phyloP scores from a whole-genome alignment of 2,113 vertebrate genomes.

The Scytalopus superciliaris region DNA sequence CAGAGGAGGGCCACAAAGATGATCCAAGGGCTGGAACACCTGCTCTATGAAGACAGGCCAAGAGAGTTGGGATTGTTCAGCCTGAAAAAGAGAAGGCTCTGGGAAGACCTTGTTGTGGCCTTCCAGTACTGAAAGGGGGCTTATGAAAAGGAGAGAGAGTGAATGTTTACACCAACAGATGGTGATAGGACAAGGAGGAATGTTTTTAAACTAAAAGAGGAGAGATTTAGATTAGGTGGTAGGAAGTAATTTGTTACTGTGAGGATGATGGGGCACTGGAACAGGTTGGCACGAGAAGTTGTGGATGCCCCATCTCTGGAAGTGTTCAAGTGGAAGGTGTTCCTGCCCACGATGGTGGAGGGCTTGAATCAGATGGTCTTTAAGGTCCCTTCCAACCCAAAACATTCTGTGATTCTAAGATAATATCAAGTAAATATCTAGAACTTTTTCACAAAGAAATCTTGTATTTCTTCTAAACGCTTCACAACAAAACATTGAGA shows the following conservation, averaged over 20 bases:
- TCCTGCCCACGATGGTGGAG: accelerated
- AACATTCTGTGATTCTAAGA: not conserved
- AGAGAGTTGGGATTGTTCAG: not conserved
- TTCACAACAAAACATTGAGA: not conserved
- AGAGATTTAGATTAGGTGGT: not conserved
- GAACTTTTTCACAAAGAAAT: not conserved
- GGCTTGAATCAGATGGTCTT: not conserved
- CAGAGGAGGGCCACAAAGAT: not conserved
- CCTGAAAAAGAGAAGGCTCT: not conserved
- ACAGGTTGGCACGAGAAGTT: not conserved
- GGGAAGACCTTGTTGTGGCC: not conserved
- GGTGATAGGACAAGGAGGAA: not conserved
- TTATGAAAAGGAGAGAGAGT: not conserved
- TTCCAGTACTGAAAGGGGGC: not conserved
- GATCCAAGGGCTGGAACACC: not conserved
- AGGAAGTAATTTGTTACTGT: not conserved
- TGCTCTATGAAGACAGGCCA: not conserved
- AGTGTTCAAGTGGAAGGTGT: not conserved
- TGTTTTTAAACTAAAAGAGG: not conserved
- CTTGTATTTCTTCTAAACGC: not conserved
- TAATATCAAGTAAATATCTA: not conserved
- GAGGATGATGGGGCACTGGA: not conserved
- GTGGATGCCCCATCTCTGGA: not conserved
- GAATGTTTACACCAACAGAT: not conserved
- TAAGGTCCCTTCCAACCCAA: not conserved